A percentile compares a stretch with the other conserved stretches of the same genome.
Conservation (phyloP, 1,140 invertebrate genomes). For the Bombus sibiricus region DNA sequence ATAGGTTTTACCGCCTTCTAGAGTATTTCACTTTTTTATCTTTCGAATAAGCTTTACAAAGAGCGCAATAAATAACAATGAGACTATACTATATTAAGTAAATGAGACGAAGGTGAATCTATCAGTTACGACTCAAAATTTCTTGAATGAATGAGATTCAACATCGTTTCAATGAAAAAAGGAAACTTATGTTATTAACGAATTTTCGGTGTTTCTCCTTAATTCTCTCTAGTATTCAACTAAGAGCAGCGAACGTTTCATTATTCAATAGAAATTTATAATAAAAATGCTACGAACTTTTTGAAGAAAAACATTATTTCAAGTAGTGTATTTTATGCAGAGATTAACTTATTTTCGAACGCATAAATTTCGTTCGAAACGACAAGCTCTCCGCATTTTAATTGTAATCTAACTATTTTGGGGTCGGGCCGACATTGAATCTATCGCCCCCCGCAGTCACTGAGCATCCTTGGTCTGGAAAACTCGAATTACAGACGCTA, state of each 20-base stretch:
- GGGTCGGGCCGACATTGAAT: constrained; percentile 70
- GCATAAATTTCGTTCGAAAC: constrained; percentile 61
- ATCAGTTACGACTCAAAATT: no score
- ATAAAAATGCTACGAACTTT: neutral
- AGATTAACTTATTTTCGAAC: neutral
- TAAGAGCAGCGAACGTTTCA: neutral
- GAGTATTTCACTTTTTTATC: neutral
- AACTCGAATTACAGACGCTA: constrained; percentile 19
- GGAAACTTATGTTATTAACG: no score
- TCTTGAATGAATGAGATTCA: no score
- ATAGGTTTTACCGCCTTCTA: neutral
- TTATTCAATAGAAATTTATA: neutral
- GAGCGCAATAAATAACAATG: neutral
- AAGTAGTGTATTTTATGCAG: neutral
- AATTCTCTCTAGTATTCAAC: neutral
- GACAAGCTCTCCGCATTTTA: constrained; percentile 74
- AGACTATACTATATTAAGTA: neutral
- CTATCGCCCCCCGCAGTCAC: constrained; percentile 75
- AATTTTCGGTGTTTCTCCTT: neutral
- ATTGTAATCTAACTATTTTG: constrained; percentile 79
- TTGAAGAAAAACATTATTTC: neutral
- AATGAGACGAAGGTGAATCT: neutral
- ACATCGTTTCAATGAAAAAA: no score
- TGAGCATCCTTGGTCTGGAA: constrained; percentile 77
- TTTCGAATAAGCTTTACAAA: neutral